These are phyloP conservation scores for Belgica antarctica DNA, from an alignment of 2,888 invertebrate species.

Conservation along the genomic window DNA sequence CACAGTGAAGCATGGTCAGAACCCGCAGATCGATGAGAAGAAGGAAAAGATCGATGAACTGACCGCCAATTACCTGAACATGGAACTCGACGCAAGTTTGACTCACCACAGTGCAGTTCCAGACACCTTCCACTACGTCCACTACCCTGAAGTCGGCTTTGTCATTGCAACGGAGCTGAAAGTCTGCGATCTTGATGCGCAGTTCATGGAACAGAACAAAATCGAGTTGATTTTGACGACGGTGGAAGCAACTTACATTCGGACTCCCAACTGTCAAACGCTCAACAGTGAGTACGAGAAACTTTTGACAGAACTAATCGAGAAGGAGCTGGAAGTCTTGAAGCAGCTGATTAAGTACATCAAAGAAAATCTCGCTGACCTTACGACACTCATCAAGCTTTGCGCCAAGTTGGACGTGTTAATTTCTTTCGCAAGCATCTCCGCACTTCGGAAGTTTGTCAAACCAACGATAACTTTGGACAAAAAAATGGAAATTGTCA, in stretches of 20 bases:
- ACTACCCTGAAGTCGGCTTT: conserved; percentile 46
- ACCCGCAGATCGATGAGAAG: conserved; percentile 45
- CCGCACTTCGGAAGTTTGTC: conserved; percentile 51
- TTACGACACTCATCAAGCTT: conserved; percentile 59
- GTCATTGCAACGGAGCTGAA: conserved; percentile 43
- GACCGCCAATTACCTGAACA: conserved; percentile 34
- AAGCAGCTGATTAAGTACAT: conserved; percentile 64
- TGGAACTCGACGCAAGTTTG: conserved; percentile 39
- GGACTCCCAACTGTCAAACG: conserved; percentile 58
- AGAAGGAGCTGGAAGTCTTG: conserved; percentile 77
- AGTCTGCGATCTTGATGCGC: conserved; percentile 1
- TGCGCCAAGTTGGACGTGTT: conserved; percentile 53
- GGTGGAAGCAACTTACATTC: conserved; percentile 52
- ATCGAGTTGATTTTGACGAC: conserved; percentile 48
- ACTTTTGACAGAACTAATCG: conserved; percentile 73
- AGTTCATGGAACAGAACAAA: neutral
- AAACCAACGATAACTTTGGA: conserved; percentile 52
- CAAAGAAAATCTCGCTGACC: conserved; percentile 59
- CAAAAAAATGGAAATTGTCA: conserved; percentile 51
- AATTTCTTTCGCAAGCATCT: conserved; percentile 53
- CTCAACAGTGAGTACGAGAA: conserved; percentile 76
- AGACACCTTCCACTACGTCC: conserved; percentile 44
- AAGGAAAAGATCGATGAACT: conserved; percentile 38
- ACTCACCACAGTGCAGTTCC: conserved; percentile 14
- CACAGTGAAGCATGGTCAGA: conserved; percentile 45